These are phyloP conservation scores for Hyposmocoma kahamanoa DNA, from an alignment of 1,140 invertebrate species.

Conservation along the genomic window DNA sequence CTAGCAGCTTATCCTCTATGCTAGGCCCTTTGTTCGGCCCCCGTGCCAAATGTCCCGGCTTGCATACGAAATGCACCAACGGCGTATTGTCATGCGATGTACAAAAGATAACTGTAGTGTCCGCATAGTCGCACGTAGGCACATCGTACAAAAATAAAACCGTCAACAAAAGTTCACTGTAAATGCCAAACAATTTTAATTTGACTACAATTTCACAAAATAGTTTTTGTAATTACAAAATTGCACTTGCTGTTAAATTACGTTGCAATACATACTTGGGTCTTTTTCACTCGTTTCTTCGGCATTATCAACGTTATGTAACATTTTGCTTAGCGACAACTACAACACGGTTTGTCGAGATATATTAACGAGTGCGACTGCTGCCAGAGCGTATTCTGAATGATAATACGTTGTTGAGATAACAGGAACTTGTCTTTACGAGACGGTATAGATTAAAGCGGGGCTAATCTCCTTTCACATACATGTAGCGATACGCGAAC, in stretches of 20 bases:
- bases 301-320: background rate
- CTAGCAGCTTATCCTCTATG: conserved; percentile 42
- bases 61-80: conserved; percentile 48
- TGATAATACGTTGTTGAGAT: no score
- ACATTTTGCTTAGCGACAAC: background rate
- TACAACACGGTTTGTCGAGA: conserved; percentile 8
- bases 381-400: no score
- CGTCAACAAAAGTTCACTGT: no score
- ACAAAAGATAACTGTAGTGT: conserved; percentile 45
- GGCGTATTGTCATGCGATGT: conserved; percentile 39
- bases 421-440: no score
- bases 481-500: conserved; percentile 35
- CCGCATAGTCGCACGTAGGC: conserved; percentile 16
- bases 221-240: no score
- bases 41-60: conserved; percentile 37
- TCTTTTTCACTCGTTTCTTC: background rate
- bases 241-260: background rate
- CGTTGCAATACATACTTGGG: background rate
- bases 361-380: conserved; percentile 20
- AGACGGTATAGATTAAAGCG: conserved; percentile 16
- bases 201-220: no score
- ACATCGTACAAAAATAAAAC: no score
- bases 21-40: conserved; percentile 27
- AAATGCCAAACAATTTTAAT: no score
- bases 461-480: conserved; percentile 24